These are phyloP conservation scores for Otus scops DNA, from an alignment of 2,797 vertebrate species.

Conservation along the genomic window DNA sequence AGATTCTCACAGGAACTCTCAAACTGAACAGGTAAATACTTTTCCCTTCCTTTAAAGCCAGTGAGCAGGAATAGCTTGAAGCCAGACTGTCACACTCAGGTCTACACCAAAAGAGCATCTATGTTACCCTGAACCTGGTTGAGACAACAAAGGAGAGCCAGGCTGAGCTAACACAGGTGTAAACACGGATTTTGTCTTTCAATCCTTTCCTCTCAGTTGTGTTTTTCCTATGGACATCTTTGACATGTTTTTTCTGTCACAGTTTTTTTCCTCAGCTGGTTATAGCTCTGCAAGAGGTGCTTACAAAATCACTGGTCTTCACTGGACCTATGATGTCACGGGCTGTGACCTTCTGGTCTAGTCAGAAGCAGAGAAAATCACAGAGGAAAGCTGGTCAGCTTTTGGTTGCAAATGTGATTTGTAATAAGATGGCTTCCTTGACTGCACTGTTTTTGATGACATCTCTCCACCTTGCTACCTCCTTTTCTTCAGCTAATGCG, in stretches of 20 bases:
- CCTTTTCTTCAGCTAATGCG: background rate
- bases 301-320: background rate
- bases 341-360: background rate
- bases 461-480: background rate
- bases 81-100: background rate
- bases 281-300: background rate
- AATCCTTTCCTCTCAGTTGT: too few relatives aligned
- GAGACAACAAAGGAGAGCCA: background rate
- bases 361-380: background rate
- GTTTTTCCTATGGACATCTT: background rate
- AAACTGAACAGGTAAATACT: background rate
- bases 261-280: background rate
- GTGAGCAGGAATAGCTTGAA: background rate
- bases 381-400: background rate
- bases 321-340: background rate
- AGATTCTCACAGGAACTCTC: background rate
- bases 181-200: background rate
- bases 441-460: background rate
- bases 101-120: background rate
- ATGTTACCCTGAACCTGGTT: background rate
- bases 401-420: background rate
- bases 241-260: fast-evolving
- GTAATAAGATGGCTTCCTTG: background rate
- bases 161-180: background rate
- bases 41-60: background rate